phyloP scores from a whole-genome alignment of 2,888 invertebrate genomes.

The Enoplolaimus lenunculus region DNA sequence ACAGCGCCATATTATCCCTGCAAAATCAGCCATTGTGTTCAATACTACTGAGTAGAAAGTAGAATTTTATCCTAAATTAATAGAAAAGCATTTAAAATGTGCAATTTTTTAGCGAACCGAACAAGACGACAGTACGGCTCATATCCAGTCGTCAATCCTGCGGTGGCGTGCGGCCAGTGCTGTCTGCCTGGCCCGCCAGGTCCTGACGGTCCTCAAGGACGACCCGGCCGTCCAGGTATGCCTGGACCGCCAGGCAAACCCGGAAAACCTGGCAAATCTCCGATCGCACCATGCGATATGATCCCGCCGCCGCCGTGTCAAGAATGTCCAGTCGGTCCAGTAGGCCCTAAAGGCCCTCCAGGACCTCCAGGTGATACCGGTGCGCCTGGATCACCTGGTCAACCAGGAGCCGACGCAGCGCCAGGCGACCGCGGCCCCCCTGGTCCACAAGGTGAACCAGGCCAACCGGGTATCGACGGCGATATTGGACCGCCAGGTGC shows the following conservation, averaged over 20 bases:
- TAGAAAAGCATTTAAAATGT: too few relatives aligned
- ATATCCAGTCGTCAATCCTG: constrained; percentile 22
- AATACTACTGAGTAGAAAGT: too few relatives aligned
- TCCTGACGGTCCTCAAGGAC: constrained; percentile 30
- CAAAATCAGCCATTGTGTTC: too few relatives aligned
- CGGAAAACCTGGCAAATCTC: constrained; percentile 24
- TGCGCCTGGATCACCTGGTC: constrained; percentile 5
- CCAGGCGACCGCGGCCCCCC: constrained; percentile 1
- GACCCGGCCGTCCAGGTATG: constrained; percentile 35
- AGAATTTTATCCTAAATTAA: too few relatives aligned
- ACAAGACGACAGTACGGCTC: constrained; percentile 36
- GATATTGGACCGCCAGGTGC: constrained; percentile 33
- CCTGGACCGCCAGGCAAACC: constrained; percentile 35
- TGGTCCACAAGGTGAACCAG: background rate
- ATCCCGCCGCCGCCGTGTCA: constrained; percentile 8
- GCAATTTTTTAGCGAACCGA: too few relatives aligned
- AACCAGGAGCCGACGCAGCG: constrained; percentile 6
- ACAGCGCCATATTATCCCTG: too few relatives aligned
- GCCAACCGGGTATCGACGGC: constrained; percentile 26
- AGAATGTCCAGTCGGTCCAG: constrained; percentile 33
- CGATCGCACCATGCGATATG: constrained; percentile 18
- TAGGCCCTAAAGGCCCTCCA: constrained; percentile 29
- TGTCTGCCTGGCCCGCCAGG: constrained; percentile 34
- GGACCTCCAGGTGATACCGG: constrained; percentile 15
- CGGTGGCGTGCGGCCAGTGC: constrained; percentile 23